Percentiles rank a stretch among this genome's conserved stretches.
phyloP scores from a whole-genome alignment of 1,140 invertebrate species.

The Drosophila pseudoobscura region DNA sequence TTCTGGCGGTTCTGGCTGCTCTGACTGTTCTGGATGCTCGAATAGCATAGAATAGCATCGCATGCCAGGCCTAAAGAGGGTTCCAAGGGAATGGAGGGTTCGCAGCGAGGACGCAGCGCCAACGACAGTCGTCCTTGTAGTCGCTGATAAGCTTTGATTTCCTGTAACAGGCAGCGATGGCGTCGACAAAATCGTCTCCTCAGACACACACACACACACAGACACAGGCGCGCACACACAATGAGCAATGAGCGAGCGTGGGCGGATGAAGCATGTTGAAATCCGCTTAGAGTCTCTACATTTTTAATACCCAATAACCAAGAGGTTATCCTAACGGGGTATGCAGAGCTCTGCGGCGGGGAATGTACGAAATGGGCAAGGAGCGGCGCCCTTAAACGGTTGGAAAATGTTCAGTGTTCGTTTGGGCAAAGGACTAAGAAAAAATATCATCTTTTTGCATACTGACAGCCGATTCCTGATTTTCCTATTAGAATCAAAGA shows the following conservation, averaged over 20 bases:
- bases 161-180: constrained; percentile 44
- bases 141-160: constrained; percentile 65
- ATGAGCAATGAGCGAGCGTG: constrained; percentile 29
- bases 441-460: no score
- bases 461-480: no score
- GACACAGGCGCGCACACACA: constrained; percentile 12
- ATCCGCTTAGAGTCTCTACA: constrained; percentile 53
- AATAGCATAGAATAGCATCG: constrained; percentile 44
- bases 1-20: not conserved
- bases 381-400: no score
- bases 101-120: constrained; percentile 16
- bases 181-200: constrained; percentile 51
- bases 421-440: no score
- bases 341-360: constrained; percentile 8
- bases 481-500: no score
- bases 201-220: constrained; percentile 13
- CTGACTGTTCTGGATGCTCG: constrained; percentile 24
- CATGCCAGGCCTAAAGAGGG: constrained; percentile 32
- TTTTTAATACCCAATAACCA: constrained; percentile 50
- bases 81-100: not conserved
- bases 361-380: not conserved
- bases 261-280: constrained; percentile 46
- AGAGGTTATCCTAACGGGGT: constrained; percentile 18
- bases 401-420: no score
- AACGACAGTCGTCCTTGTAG: constrained; percentile 60